Evolutionary conservation across 2,888 invertebrate genomes (phyloP).

Genomic region (Subacronicta megacephala): DNA sequence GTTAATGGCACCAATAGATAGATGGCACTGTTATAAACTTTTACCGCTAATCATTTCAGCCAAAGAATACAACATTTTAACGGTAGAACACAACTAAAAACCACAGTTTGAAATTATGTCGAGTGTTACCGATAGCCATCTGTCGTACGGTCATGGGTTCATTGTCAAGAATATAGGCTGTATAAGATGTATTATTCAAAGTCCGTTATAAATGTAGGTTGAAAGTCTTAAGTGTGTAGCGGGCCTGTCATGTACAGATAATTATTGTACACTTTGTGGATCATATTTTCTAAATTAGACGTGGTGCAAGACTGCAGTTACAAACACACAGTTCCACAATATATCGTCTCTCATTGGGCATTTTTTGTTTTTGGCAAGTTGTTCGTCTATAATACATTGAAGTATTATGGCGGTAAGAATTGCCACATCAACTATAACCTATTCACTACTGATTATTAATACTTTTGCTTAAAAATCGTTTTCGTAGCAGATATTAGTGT

Average conservation of each 20-base stretch:
- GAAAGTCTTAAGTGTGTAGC: not conserved
- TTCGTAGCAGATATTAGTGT: too few species aligned
- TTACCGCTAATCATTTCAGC: not conserved
- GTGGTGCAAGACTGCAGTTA: too few species aligned
- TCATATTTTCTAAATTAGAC: too few species aligned
- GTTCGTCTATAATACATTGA: too few species aligned
- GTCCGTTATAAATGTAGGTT: constrained; percentile 10
- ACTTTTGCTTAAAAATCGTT: too few species aligned
- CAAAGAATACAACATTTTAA: constrained; percentile 11
- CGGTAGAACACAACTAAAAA: constrained; percentile 11
- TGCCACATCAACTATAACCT: too few species aligned
- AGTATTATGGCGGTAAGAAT: too few species aligned
- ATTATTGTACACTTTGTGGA: not conserved
- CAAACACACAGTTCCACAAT: too few species aligned
- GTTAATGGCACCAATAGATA: constrained; percentile 4
- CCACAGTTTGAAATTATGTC: constrained; percentile 6
- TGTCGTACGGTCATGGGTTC: constrained; percentile 7
- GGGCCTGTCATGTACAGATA: not conserved
- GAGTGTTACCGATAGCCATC: constrained; percentile 1
- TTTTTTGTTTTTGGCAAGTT: too few species aligned
- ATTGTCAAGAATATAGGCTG: constrained; percentile 3
- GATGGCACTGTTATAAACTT: constrained; percentile 25
- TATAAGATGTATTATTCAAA: not conserved
- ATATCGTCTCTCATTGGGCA: too few species aligned
- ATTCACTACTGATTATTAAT: too few species aligned